A percentile compares a stretch with the other conserved stretches of the same genome.
These are phyloP conservation scores for Corythaixoides concolor DNA, from an alignment of 2,113 vertebrate species.

Conservation along the genomic window DNA sequence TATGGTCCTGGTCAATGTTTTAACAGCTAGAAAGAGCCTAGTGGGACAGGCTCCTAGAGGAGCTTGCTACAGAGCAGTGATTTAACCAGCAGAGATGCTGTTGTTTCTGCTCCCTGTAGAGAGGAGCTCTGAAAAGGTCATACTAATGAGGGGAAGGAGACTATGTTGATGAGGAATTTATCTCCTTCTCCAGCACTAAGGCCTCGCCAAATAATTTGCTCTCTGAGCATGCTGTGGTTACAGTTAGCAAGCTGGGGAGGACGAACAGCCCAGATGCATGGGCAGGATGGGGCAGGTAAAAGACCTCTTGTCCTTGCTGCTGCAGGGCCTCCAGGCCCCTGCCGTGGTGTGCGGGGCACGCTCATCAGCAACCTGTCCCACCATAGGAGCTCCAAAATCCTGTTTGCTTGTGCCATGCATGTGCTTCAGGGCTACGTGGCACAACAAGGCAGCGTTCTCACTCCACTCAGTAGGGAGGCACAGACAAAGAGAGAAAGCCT, in stretches of 20 bases:
- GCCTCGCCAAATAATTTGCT: neutral
- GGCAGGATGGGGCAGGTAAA: neutral
- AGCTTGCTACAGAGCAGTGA: neutral
- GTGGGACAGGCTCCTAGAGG: neutral
- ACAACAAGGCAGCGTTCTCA: accelerated
- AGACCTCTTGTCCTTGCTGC: neutral
- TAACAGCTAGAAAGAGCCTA: neutral
- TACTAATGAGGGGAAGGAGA: neutral
- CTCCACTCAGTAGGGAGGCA: too few species aligned
- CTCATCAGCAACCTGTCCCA: neutral
- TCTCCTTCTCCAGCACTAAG: neutral
- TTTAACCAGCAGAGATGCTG: neutral
- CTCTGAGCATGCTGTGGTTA: neutral
- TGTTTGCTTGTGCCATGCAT: neutral
- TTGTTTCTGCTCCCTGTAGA: neutral
- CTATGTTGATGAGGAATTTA: neutral
- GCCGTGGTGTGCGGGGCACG: accelerated
- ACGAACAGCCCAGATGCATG: accelerated
- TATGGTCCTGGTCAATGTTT: neutral
- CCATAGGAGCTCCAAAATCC: neutral
- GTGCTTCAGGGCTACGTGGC: neutral
- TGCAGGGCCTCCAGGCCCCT: neutral
- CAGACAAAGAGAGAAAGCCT: neutral
- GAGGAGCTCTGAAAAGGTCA: neutral
- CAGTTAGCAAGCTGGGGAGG: neutral